Evolutionary conservation across 1,140 invertebrate species (phyloP), one percentile per base, ranked within the genome.

Genomic region (Drosophila sp.): DNA sequence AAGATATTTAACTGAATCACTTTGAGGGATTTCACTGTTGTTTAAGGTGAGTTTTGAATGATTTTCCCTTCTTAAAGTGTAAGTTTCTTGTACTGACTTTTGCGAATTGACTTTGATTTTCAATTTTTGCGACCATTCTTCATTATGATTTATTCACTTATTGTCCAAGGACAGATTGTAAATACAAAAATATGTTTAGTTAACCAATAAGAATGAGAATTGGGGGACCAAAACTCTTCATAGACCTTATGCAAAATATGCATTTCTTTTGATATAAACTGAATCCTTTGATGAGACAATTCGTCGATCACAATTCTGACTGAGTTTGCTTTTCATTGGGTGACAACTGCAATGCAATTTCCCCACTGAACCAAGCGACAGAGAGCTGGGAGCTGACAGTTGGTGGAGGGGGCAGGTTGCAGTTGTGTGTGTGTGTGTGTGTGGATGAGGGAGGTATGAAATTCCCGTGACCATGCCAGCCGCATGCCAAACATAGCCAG

Each of bases 401-500:
- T n/a, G 2, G 47, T 33, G 65, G 11, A 60, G 17, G 7, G 11
- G 3, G 35, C 35, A 10, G 32, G 10, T 38, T 38, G 35, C 10
- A 8, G 7, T 6, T 33, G 32, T 35, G 33, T 35, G 33, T 33
- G 57, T 41, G 64, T 35, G 23, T 5, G 30, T 17, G 38, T 55
- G 23, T 25, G 44, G 44, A 50, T 50, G 44, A 50, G 44, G 44
- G 44, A 50, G 44, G 44, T 50, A 50, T 44, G 44, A 85, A 81
- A 78, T 86, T 78, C 81, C 79, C 72, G 73, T 75, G 83, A 70
- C 80, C 84, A 82, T 68, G 80, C 71, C 83, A 57, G 72, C 56
- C 83, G 83, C 82, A 87, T 87, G 72, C 82, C 82, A 87, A 86
- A 66, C 72, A 87, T 86, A 76, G 66, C 58, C 41, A 57, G 79